phyloP scores from a whole-genome alignment of 2,113 vertebrate species.

The Sialia sialis region DNA sequence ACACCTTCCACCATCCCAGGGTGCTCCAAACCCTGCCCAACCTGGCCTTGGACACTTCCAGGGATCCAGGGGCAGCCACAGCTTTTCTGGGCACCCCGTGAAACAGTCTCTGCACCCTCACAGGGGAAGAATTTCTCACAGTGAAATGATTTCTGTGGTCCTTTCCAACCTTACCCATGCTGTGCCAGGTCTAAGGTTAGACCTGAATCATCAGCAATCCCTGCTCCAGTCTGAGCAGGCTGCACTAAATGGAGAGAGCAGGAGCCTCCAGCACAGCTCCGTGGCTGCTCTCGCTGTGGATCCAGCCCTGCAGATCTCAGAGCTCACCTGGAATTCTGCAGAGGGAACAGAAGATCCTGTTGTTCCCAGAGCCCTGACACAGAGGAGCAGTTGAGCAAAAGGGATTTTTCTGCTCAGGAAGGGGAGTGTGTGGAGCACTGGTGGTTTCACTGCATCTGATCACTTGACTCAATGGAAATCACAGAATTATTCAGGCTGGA shows the following conservation, averaged over 20 bases:
- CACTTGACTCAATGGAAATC: background rate
- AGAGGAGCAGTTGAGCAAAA: fast-evolving
- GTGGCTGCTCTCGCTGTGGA: background rate
- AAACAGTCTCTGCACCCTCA: background rate
- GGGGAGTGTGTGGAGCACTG: fast-evolving
- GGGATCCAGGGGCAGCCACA: background rate
- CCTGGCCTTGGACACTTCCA: background rate
- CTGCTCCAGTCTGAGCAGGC: background rate
- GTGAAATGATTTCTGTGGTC: background rate
- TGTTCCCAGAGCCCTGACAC: background rate
- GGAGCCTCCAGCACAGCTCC: background rate
- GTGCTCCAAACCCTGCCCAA: fast-evolving
- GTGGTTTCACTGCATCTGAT: background rate
- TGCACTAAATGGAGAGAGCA: background rate
- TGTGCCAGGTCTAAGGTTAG: background rate
- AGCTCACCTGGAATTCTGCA: background rate
- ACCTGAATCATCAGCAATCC: background rate
- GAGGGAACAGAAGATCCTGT: background rate
- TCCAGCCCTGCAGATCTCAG: background rate
- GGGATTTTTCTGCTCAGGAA: background rate
- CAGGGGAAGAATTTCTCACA: background rate
- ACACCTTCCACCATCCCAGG: fast-evolving
- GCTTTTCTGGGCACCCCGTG: background rate
- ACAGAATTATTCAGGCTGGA: background rate
- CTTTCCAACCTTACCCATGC: background rate